A percentile compares a stretch with the other conserved stretches of the same genome.
Evolutionary conservation across 2,797 vertebrate species (phyloP).

Genomic region (Sebastes kiyomatsui): DNA sequence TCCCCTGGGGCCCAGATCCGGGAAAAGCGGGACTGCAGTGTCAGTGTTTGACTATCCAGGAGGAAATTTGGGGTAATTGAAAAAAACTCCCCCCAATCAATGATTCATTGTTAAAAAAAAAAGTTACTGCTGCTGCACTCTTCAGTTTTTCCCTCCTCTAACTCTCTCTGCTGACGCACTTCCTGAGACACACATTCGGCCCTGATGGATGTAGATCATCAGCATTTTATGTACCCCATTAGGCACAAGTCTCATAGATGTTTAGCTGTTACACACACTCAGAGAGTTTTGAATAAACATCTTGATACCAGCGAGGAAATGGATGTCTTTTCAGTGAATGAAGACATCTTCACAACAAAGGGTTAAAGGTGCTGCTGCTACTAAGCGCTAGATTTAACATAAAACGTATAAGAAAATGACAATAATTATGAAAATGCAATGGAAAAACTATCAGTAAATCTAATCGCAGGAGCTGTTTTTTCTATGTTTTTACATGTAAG

Average conservation of each 20-base stretch:
- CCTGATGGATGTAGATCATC: conserved; percentile 7
- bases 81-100: conserved; percentile 22
- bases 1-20: conserved; percentile 10
- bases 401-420: background rate
- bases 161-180: conserved; percentile 39
- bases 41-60: conserved; percentile 28
- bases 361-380: background rate
- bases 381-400: background rate
- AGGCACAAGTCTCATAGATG: background rate
- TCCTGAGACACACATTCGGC: conserved; percentile 4
- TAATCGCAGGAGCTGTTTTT: background rate
- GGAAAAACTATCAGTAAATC: background rate
- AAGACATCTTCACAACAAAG: background rate
- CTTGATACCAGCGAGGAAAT: background rate
- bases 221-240: conserved; percentile 26
- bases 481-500: background rate
- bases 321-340: background rate
- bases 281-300: background rate
- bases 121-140: background rate
- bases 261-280: background rate
- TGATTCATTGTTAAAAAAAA: conserved; percentile 53
- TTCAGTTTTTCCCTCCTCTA: conserved; percentile 41
- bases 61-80: conserved; percentile 47
- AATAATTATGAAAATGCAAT: background rate
- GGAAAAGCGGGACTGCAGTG: conserved; percentile 16